phyloP scores from a whole-genome alignment of 2,888 invertebrate species.

The Eulithis testata region DNA sequence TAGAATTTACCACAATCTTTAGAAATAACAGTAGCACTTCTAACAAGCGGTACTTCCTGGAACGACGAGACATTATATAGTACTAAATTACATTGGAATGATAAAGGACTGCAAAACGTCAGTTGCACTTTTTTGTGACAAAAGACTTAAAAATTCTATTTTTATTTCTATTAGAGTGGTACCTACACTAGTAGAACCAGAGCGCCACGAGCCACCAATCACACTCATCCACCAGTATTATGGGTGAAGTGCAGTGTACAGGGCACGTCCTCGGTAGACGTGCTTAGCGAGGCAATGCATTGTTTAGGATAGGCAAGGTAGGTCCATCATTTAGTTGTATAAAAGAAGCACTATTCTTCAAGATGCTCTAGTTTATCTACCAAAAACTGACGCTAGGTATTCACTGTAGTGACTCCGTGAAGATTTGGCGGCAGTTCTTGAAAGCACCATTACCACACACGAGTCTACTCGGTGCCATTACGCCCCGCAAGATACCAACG shows the following conservation, averaged over 20 bases:
- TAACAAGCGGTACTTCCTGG: constrained; percentile 38
- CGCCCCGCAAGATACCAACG: constrained; percentile 56
- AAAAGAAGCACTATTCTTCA: constrained; percentile 39
- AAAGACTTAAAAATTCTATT: constrained; percentile 48
- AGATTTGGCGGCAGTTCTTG: constrained; percentile 54
- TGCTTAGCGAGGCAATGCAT: too few relatives aligned
- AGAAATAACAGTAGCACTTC: constrained; percentile 39
- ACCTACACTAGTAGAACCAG: too few relatives aligned
- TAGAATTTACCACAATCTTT: constrained; percentile 33
- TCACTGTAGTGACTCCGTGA: constrained; percentile 45
- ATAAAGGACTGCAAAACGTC: neutral
- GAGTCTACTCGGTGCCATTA: constrained; percentile 49
- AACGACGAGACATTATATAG: constrained; percentile 39
- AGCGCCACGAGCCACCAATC: too few relatives aligned
- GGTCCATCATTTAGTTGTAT: too few relatives aligned
- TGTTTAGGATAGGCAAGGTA: too few relatives aligned
- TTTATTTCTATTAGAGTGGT: too few relatives aligned
- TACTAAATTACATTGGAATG: constrained; percentile 45
- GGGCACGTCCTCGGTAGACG: too few relatives aligned
- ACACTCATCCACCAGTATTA: too few relatives aligned
- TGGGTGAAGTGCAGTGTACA: too few relatives aligned
- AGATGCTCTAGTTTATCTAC: too few relatives aligned
- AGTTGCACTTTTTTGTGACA: constrained; percentile 38
- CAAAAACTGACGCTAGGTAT: neutral
- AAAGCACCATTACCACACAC: constrained; percentile 40